phyloP scores from a whole-genome alignment of 2,113 vertebrate species.

The Sinocyclocheilus anshuiensis region DNA sequence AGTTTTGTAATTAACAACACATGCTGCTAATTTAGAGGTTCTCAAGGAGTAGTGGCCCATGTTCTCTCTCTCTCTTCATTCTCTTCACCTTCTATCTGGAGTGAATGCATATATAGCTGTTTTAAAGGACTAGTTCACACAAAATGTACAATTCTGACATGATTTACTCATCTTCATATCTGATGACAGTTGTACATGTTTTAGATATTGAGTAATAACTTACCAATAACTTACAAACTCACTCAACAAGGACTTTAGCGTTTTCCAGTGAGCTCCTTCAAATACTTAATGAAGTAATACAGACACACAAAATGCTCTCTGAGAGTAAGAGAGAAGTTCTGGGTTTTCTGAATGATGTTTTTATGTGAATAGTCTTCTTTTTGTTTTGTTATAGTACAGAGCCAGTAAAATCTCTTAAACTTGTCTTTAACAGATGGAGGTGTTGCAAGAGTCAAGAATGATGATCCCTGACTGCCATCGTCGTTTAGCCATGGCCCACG shows the following conservation, averaged over 20 bases:
- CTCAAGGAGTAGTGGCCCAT: constrained; percentile 62
- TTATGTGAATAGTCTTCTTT: constrained; percentile 33
- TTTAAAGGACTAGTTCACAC: neutral
- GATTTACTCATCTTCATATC: neutral
- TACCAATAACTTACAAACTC: no score
- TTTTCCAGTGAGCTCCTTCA: neutral
- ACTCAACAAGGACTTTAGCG: no score
- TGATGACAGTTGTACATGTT: neutral
- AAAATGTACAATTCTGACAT: neutral
- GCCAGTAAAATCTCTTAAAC: neutral
- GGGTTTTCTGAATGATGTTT: neutral
- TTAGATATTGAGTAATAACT: neutral
- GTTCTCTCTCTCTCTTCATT: constrained; percentile 36
- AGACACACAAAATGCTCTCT: neutral
- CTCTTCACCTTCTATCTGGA: constrained; percentile 32
- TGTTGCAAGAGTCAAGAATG: constrained; percentile 92
- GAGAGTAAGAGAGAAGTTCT: neutral
- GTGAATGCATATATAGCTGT: constrained; percentile 20
- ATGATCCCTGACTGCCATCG: constrained; percentile 97
- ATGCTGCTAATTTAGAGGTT: constrained; percentile 68
- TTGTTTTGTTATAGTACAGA: constrained; percentile 31
- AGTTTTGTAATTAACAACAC: constrained; percentile 74
- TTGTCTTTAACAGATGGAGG: constrained; percentile 81
- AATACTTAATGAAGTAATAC: neutral
- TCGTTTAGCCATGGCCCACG: constrained; percentile 83